These are phyloP conservation scores for Struthidea cinerea DNA, from an alignment of 2,113 vertebrate genomes.

Conservation along the genomic window DNA sequence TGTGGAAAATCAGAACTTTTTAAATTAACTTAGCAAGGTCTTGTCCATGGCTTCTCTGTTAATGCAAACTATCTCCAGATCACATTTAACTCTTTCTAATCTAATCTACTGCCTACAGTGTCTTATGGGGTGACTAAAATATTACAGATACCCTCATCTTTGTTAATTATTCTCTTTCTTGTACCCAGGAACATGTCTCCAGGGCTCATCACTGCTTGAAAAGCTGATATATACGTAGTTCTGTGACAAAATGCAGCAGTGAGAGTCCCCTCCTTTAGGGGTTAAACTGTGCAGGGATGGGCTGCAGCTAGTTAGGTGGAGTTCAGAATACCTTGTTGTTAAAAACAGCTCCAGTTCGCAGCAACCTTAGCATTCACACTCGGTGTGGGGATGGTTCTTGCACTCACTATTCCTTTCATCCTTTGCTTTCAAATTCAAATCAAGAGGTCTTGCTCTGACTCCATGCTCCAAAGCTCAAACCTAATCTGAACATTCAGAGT, in stretches of 20 bases:
- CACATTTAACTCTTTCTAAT: neutral
- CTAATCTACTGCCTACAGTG: neutral
- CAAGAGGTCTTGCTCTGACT: neutral
- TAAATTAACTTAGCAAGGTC: neutral
- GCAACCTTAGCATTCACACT: fast-evolving
- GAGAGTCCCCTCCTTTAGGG: neutral
- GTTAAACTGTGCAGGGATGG: neutral
- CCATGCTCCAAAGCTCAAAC: neutral
- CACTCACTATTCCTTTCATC: neutral
- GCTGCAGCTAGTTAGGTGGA: neutral
- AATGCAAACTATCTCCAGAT: neutral
- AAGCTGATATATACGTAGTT: neutral
- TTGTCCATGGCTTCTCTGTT: neutral
- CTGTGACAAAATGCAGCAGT: neutral
- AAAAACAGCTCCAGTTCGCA: neutral
- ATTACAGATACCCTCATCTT: neutral
- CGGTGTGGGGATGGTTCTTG: neutral
- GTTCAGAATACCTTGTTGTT: neutral
- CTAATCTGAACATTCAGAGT: neutral
- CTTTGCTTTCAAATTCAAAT: neutral
- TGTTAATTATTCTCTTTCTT: neutral
- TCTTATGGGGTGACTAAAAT: neutral
- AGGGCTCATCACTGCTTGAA: neutral
- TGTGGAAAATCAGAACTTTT: neutral
- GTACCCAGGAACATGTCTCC: neutral